A percentile compares a stretch with the other conserved stretches of the same genome.
Evolutionary conservation across 2,888 invertebrate genomes (phyloP).

Genomic region (Dioctria linearis): DNA sequence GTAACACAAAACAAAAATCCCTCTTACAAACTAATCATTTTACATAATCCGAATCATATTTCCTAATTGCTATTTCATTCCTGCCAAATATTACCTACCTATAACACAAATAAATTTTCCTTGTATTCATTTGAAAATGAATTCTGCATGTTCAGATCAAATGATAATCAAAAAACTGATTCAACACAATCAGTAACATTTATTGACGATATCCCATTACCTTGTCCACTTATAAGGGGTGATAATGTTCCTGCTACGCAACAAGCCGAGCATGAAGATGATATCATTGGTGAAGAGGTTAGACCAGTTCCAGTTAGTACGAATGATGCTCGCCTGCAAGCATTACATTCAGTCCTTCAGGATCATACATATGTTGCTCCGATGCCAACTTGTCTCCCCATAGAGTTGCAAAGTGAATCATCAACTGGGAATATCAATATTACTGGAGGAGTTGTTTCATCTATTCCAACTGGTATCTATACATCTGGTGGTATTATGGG

Average conservation of each 20-base stretch:
- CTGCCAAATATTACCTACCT: neutral
- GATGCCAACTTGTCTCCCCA: constrained; percentile 63
- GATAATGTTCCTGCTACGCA: constrained; percentile 58
- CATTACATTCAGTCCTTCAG: constrained; percentile 68
- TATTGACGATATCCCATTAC: constrained; percentile 61
- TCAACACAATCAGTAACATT: constrained; percentile 57
- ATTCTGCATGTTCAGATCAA: constrained; percentile 56
- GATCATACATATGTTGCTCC: constrained; percentile 70
- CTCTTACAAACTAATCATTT: no score
- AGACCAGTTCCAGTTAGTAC: constrained; percentile 68
- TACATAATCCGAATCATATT: no score
- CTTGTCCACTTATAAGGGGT: constrained; percentile 58
- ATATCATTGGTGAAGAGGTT: constrained; percentile 69
- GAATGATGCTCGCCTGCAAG: constrained; percentile 66
- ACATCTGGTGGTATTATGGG: constrained; percentile 39
- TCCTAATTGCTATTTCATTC: no score
- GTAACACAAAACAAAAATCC: no score
- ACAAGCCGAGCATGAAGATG: constrained; percentile 66
- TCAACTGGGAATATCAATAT: constrained; percentile 19
- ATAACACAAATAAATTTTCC: constrained; percentile 18
- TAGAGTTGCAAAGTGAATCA: constrained; percentile 55
- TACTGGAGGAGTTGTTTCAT: constrained; percentile 17
- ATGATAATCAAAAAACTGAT: constrained; percentile 56
- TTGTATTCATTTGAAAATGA: constrained; percentile 16
- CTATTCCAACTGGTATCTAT: constrained; percentile 7